A percentile compares a stretch with the other conserved stretches of the same genome.
Evolutionary conservation across 1,140 invertebrate species (phyloP).

Genomic region (Thaumetopoea pityocampa): DNA sequence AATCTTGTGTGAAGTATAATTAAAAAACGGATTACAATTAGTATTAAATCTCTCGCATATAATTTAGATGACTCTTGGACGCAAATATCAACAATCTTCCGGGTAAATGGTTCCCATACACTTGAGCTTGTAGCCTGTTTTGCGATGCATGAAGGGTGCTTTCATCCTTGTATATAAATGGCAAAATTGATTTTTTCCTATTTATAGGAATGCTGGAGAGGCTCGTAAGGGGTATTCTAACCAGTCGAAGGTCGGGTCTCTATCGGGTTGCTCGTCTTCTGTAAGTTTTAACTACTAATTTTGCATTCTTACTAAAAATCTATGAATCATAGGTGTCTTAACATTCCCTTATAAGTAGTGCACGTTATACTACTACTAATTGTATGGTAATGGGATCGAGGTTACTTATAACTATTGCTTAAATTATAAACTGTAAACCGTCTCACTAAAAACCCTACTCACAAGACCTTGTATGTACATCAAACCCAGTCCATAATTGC

Average conservation of each 20-base stretch:
- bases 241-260: constrained; percentile 72
- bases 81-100: constrained; percentile 69
- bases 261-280: constrained; percentile 74
- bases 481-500: too few species aligned
- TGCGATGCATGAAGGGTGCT: constrained; percentile 58
- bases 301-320: constrained; percentile 3
- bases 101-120: constrained; percentile 65
- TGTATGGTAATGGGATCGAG: constrained; percentile 4
- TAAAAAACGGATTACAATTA: constrained; percentile 12
- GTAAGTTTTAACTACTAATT: constrained; percentile 51
- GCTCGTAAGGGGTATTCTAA: constrained; percentile 67
- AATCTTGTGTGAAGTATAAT: constrained; percentile 20
- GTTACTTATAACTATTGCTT: constrained; percentile 7
- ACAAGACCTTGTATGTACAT: too few species aligned
- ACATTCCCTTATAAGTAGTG: constrained; percentile 17
- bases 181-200: constrained; percentile 69
- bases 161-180: constrained; percentile 43
- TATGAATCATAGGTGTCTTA: constrained; percentile 14
- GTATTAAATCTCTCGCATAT: constrained; percentile 12
- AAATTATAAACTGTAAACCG: background rate
- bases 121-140: constrained; percentile 40
- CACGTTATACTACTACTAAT: constrained; percentile 25
- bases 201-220: constrained; percentile 74
- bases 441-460: too few species aligned
- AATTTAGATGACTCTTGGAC: constrained; percentile 69